Evolutionary conservation across 1,140 invertebrate species (phyloP).

Genomic region (Bradysia coprophila): DNA sequence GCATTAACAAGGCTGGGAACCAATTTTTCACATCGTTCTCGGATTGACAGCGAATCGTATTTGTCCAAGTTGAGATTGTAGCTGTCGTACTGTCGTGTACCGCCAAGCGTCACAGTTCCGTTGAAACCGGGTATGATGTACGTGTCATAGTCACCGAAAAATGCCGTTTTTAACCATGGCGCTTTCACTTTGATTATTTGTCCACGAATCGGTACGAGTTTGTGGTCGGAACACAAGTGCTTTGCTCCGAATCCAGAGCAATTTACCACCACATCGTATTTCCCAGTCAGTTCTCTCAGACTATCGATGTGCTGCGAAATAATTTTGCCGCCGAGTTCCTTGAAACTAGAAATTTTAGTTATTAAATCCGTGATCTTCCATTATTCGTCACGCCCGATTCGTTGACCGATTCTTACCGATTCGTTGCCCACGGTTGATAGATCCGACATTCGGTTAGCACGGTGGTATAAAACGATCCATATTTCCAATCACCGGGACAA

Average conservation of each 20-base stretch:
- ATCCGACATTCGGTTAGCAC: constrained; percentile 48
- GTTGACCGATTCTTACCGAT: too few species aligned
- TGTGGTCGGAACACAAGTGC: constrained; percentile 52
- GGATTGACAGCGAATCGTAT: constrained; percentile 52
- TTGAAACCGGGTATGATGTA: constrained; percentile 67
- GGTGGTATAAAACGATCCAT: constrained; percentile 62
- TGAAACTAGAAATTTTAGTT: constrained; percentile 27
- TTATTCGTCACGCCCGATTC: neutral
- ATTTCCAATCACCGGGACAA: constrained; percentile 56
- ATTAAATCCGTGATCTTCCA: too few species aligned
- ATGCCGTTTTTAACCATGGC: constrained; percentile 78
- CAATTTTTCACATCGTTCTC: constrained; percentile 47
- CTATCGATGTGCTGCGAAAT: constrained; percentile 32
- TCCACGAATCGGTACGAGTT: constrained; percentile 69
- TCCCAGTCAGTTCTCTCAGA: constrained; percentile 32
- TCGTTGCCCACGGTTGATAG: constrained; percentile 56
- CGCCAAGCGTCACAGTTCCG: constrained; percentile 54
- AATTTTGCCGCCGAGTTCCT: constrained; percentile 33
- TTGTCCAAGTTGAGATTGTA: constrained; percentile 46
- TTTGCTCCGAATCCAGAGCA: constrained; percentile 72
- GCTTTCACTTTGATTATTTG: constrained; percentile 74
- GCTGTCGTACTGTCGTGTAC: constrained; percentile 61
- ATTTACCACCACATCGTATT: constrained; percentile 72
- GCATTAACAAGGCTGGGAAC: constrained; percentile 51
- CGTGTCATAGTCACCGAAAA: constrained; percentile 64